phyloP scores from a whole-genome alignment of 2,888 invertebrate species.

The Sarcophaga caerulescens region DNA sequence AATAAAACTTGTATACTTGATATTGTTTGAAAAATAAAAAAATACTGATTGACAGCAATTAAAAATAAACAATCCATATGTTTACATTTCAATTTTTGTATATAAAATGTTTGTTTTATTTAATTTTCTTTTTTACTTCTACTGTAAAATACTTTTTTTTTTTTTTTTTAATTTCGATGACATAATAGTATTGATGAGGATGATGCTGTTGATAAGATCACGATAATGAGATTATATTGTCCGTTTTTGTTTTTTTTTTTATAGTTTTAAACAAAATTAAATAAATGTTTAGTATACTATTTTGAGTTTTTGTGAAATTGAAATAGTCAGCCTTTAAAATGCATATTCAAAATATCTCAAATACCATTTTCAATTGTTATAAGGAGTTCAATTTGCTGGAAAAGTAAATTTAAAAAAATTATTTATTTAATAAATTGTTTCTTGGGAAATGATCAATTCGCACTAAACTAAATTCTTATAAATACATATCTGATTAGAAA shows the following conservation, averaged over 20 bases:
- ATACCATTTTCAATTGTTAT: not conserved
- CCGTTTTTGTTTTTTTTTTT: not conserved
- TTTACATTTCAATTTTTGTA: not conserved
- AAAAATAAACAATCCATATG: constrained; percentile 30
- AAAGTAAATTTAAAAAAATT: too few species aligned
- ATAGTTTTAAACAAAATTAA: constrained; percentile 8
- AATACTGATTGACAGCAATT: constrained; percentile 25
- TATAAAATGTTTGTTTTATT: not conserved
- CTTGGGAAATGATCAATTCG: too few species aligned
- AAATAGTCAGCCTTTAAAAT: not conserved
- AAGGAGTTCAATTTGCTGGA: not conserved
- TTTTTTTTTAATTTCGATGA: constrained; percentile 57
- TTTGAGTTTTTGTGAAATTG: not conserved
- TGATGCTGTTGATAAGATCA: constrained; percentile 53
- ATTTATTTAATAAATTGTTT: too few species aligned
- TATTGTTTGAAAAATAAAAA: constrained; percentile 16
- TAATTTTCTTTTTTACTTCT: constrained; percentile 23
- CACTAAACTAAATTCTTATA: too few species aligned
- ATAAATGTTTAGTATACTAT: not conserved
- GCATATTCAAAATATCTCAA: not conserved
- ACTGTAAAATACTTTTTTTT: constrained; percentile 29
- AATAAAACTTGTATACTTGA: constrained; percentile 8
- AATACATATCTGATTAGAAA: too few species aligned
- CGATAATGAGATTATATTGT: constrained; percentile 56
- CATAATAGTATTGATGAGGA: constrained; percentile 48